These are phyloP conservation scores for Urocitellus parryii DNA, from an alignment of 2,113 vertebrate genomes.

Conservation along the genomic window DNA sequence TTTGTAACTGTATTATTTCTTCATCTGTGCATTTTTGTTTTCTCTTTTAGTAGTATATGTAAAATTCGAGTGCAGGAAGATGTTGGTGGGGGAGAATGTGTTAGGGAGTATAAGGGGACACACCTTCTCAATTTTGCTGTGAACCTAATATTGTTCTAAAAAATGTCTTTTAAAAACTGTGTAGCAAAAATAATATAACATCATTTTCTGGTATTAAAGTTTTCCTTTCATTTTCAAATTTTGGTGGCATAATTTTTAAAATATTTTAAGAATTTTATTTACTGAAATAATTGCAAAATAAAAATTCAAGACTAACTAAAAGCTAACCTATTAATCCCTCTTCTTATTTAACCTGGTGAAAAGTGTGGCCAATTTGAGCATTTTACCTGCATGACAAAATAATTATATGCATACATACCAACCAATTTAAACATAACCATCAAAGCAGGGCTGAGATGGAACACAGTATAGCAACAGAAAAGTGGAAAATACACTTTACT, in stretches of 20 bases:
- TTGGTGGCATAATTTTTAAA: background rate
- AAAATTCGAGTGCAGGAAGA: background rate
- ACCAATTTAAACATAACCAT: background rate
- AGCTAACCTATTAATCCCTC: background rate
- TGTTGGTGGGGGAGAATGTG: background rate
- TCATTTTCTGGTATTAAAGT: background rate
- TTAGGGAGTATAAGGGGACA: background rate
- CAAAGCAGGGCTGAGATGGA: background rate
- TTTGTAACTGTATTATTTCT: background rate
- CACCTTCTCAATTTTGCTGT: background rate
- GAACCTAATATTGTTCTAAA: background rate
- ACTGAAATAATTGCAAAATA: constrained; percentile 9
- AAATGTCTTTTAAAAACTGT: background rate
- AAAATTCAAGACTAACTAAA: background rate
- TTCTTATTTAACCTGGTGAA: background rate
- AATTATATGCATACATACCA: background rate
- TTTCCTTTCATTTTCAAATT: constrained; percentile 17
- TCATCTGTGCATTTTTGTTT: background rate
- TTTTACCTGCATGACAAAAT: constrained; percentile 12
- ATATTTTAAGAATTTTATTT: background rate
- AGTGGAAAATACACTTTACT: background rate
- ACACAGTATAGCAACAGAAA: background rate
- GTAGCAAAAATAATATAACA: background rate
- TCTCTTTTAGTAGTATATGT: background rate
- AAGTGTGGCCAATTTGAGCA: background rate